Evolutionary conservation across 2,113 vertebrate genomes (phyloP).

Genomic region (Hippoglossus stenolepis): DNA sequence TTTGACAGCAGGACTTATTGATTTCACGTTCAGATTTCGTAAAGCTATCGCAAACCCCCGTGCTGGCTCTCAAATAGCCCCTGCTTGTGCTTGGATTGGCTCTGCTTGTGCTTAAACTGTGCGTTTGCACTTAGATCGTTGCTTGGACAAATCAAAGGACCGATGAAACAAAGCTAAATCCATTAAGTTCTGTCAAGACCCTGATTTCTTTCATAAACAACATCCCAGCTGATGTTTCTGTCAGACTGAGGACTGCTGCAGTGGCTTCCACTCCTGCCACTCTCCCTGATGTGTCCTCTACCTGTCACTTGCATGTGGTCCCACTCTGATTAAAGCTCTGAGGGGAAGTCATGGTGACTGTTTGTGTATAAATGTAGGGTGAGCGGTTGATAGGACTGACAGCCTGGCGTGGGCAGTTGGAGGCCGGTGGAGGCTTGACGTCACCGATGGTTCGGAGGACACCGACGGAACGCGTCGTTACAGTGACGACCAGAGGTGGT

Average conservation of each 20-base stretch:
- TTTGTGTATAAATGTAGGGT: background rate
- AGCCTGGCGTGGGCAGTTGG: background rate
- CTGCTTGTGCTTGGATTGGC: no score
- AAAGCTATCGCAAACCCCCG: no score
- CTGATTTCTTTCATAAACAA: no score
- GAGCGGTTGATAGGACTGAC: constrained; percentile 6
- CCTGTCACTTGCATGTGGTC: constrained; percentile 37
- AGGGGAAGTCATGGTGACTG: background rate
- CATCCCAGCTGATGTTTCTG: no score
- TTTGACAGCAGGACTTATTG: no score
- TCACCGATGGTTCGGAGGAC: constrained; percentile 25
- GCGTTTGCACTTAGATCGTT: no score
- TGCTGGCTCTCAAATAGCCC: no score
- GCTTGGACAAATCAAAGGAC: no score
- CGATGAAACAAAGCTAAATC: no score
- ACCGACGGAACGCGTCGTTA: background rate
- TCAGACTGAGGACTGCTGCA: background rate
- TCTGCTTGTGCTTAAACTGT: no score
- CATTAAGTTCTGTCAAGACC: no score
- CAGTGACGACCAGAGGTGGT: constrained; percentile 21
- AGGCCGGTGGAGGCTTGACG: background rate
- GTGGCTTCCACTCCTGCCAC: background rate
- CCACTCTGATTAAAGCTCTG: constrained; percentile 9
- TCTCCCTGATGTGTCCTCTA: constrained; percentile 28
- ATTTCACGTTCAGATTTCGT: no score